Evolutionary conservation across 2,113 vertebrate species (phyloP).

Genomic region (Catagonus wagneri): DNA sequence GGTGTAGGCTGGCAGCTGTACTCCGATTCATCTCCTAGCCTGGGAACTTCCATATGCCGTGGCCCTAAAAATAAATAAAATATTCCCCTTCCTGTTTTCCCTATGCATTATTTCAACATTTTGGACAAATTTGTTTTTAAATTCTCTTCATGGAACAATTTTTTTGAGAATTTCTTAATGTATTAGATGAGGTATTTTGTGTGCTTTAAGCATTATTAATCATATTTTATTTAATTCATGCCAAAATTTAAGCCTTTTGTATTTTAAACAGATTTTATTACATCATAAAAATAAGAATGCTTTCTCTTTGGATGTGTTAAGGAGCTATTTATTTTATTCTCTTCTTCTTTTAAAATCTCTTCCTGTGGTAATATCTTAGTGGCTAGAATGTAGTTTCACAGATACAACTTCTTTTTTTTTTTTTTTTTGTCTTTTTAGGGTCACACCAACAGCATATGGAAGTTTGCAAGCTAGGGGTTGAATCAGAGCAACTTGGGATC

Average conservation of each 20-base stretch:
- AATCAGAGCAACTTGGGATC: too few relatives aligned
- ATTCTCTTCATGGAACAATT: background rate
- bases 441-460: too few relatives aligned
- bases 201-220: conserved; percentile 40
- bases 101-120: conserved; percentile 4
- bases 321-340: background rate
- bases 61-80: too few relatives aligned
- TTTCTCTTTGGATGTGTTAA: conserved; percentile 43
- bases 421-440: too few relatives aligned
- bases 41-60: too few relatives aligned
- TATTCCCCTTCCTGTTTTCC: background rate
- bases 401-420: background rate
- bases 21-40: too few relatives aligned
- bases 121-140: conserved; percentile 21
- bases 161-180: conserved; percentile 49
- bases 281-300: conserved; percentile 44
- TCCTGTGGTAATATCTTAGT: background rate
- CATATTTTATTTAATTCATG: conserved; percentile 3
- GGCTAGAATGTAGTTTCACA: background rate
- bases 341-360: conserved; percentile 36
- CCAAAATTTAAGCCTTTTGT: conserved; percentile 30
- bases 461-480: too few relatives aligned
- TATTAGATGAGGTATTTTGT: conserved; percentile 29
- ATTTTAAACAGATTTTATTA: conserved; percentile 33
- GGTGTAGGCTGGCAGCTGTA: too few relatives aligned